Percentiles rank a stretch among this genome's conserved stretches.
Conservation (phyloP, 2,888 invertebrate genomes). For the Tipula confusa region DNA sequence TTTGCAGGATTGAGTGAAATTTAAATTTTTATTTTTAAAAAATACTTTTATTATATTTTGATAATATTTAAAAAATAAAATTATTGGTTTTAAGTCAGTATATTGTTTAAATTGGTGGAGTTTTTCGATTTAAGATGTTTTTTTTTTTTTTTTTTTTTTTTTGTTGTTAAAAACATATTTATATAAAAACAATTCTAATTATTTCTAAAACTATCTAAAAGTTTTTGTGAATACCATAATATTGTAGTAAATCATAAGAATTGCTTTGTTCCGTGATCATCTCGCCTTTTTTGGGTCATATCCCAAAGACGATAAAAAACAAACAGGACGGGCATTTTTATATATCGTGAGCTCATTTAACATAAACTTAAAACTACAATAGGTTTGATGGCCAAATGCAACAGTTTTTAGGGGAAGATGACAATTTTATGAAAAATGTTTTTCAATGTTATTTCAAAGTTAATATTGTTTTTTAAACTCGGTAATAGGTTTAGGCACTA, state of each 20-base stretch:
- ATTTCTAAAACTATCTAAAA: constrained; percentile 17
- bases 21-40: too few species aligned
- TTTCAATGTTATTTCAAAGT: too few species aligned
- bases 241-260: constrained; percentile 14
- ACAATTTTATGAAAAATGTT: too few species aligned
- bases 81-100: not conserved
- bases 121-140: not conserved
- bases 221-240: not conserved
- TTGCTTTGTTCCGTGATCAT: not conserved
- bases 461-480: too few species aligned
- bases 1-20: not conserved
- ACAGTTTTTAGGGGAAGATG: too few species aligned
- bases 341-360: too few species aligned
- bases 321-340: constrained; percentile 9
- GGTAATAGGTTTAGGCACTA: too few species aligned
- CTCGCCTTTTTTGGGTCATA: not conserved
- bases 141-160: not conserved
- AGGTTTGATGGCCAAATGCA: too few species aligned
- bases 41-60: not conserved
- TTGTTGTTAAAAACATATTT: not conserved
- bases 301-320: not conserved
- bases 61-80: too few species aligned
- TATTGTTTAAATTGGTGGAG: not conserved
- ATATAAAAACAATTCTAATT: constrained; percentile 15
- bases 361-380: too few species aligned